Evolutionary conservation across 2,113 vertebrate genomes (phyloP).

Genomic region (Ophiodon elongatus): DNA sequence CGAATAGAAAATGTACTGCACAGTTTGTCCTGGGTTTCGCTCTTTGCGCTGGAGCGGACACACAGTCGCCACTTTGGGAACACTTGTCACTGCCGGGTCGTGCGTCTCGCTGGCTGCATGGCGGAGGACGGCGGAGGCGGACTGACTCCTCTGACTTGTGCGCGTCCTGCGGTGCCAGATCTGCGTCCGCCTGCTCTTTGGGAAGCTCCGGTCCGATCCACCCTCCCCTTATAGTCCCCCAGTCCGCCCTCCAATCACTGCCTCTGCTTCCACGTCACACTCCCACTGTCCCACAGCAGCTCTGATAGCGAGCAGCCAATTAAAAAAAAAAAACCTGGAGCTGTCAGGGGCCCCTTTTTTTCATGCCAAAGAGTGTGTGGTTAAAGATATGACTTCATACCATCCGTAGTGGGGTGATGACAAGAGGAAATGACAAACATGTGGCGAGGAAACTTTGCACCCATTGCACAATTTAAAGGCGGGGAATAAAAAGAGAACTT

Average conservation of each 20-base stretch:
- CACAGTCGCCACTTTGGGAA: background rate
- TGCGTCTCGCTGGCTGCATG: constrained; percentile 66
- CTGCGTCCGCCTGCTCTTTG: constrained; percentile 65
- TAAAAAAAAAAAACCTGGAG: constrained; percentile 41
- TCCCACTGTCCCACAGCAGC: constrained; percentile 55
- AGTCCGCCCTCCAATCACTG: constrained; percentile 77
- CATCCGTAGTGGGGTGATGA: constrained; percentile 25
- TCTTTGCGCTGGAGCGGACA: background rate
- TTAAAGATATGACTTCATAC: constrained; percentile 6
- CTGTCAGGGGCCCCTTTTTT: constrained; percentile 25
- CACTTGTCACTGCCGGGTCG: constrained; percentile 39
- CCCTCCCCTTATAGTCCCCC: constrained; percentile 76
- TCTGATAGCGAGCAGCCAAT: constrained; percentile 70
- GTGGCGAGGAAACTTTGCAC: constrained; percentile 2
- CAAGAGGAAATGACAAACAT: constrained; percentile 23
- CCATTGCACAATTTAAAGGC: background rate
- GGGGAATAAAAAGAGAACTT: background rate
- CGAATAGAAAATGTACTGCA: background rate
- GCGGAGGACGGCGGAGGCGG: constrained; percentile 15
- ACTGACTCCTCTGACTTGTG: constrained; percentile 31
- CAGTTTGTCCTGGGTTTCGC: constrained; percentile 29
- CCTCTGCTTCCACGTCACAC: constrained; percentile 74
- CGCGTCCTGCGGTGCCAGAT: constrained; percentile 54
- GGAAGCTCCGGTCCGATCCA: constrained; percentile 52
- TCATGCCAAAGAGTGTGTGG: background rate